phyloP scores from a whole-genome alignment of 2,888 invertebrate genomes.

The Congeria kusceri region DNA sequence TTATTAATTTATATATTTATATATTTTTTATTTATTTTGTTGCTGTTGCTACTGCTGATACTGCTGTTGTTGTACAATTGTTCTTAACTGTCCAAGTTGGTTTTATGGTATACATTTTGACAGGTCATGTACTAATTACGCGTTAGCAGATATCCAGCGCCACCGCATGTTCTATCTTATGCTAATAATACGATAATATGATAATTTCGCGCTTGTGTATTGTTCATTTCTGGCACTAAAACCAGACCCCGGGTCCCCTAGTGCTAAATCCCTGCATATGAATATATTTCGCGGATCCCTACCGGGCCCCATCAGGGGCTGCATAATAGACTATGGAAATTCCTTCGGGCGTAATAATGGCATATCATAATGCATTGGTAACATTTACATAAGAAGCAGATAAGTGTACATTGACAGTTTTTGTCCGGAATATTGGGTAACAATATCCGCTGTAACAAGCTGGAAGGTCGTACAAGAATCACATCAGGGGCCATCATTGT shows the following conservation, averaged over 20 bases:
- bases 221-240: slow-evolving; percentile 17
- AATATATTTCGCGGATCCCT: background rate
- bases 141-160: too few species aligned
- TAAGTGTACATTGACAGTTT: slow-evolving; percentile 34
- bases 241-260: slow-evolving; percentile 8
- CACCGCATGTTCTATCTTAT: too few species aligned
- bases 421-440: slow-evolving; percentile 30
- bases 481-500: slow-evolving; percentile 5
- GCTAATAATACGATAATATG: too few species aligned
- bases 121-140: too few species aligned
- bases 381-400: slow-evolving; percentile 18
- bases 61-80: too few species aligned
- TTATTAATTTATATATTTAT: too few species aligned
- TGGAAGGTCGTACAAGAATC: slow-evolving; percentile 5
- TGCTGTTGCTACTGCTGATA: too few species aligned
- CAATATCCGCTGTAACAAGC: slow-evolving; percentile 21
- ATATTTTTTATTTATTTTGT: too few species aligned
- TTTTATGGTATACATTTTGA: too few species aligned
- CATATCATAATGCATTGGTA: slow-evolving; percentile 21
- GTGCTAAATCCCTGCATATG: background rate
- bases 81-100: too few species aligned
- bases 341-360: slow-evolving; percentile 14
- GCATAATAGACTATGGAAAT: slow-evolving; percentile 9
- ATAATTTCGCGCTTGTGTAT: slow-evolving; percentile 15
- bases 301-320: too few species aligned